These are phyloP conservation scores for Platerodrilus igneus DNA, from an alignment of 2,888 invertebrate species.

Conservation along the genomic window DNA sequence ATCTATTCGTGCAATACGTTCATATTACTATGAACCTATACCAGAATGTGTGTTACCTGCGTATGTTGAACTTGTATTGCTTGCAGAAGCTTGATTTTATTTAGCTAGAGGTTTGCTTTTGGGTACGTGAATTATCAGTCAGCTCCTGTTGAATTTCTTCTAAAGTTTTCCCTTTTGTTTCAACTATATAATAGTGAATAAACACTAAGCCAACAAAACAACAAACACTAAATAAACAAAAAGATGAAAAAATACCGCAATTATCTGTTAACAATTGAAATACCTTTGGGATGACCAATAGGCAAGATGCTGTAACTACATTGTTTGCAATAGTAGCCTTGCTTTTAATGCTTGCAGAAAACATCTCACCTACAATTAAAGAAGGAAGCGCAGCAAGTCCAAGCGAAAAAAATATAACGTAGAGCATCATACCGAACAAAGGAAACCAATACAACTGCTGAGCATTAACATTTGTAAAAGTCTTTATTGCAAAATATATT, in stretches of 20 bases:
- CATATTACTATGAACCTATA: too few species aligned
- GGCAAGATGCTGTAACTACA: slow-evolving; percentile 13
- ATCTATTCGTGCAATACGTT: too few species aligned
- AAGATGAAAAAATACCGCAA: slow-evolving; percentile 20
- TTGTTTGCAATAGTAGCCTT: slow-evolving; percentile 17
- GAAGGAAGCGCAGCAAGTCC: slow-evolving; percentile 38
- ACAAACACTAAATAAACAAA: slow-evolving; percentile 14
- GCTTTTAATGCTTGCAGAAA: slow-evolving; percentile 23
- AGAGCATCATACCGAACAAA: slow-evolving; percentile 35
- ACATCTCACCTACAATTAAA: slow-evolving; percentile 27
- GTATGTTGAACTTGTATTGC: too few species aligned
- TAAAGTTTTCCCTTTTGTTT: slow-evolving; percentile 27
- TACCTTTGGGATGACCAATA: slow-evolving; percentile 20
- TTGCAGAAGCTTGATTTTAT: too few species aligned
- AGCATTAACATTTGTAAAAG: too few species aligned
- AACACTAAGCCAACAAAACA: slow-evolving; percentile 18
- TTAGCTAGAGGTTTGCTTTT: too few species aligned
- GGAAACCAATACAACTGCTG: too few species aligned
- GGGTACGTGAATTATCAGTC: too few species aligned
- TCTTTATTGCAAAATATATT: too few species aligned
- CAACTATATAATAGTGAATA: slow-evolving; percentile 24
- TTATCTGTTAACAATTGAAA: slow-evolving; percentile 24
- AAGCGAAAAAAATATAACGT: slow-evolving; percentile 21
- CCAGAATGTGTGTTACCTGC: too few species aligned
- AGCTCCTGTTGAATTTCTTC: slow-evolving; percentile 30